Evolutionary conservation across 2,888 invertebrate species (phyloP), one percentile per base, ranked within the genome.

Genomic region (Crioceris asparagi): DNA sequence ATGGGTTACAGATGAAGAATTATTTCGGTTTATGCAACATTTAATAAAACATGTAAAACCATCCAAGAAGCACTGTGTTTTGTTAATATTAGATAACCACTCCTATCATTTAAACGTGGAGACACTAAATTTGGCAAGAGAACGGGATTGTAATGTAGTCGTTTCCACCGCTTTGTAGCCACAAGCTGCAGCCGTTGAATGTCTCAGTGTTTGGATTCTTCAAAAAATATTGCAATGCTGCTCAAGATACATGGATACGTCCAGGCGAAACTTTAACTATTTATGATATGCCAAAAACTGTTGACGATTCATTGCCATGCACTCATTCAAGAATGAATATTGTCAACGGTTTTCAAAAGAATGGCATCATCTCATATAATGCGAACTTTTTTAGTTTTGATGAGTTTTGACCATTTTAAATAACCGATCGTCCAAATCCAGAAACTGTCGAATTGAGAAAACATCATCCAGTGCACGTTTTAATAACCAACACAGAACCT

Each of bases 21-120:
- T 35, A 11, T 12, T n/a, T 35, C 35, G 32, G 16, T 35, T 35
- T 35, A 35, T 35, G 11, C 27, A 26, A 35, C 35, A 35, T 26
- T 35, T 35, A 11, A 35, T 35, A 14, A 35, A 35, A 26, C 10
- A 35, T 26, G 35, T 35, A n/a, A 35, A 35, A 35, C 27, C 35
- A 10, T 35, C 11, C 35, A 32, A 12, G n/a, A 21, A 19, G 3
- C 33, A 32, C 19, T 21, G 21, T 19, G 19, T 32, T 32, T 32
- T 18, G 33, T 33, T 33, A 11, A 23, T 33, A 8, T 19, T 19
- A 23, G 33, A 33, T 33, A 33, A 33, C 25, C 33, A 33, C n/a
- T 30, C 35, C 29, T 35, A 12, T 35, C 35, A 15, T 16, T 35
- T 35, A 15, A 8, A 35, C 6, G 25, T 35, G 12, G 25, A 12